phyloP scores from a whole-genome alignment of 2,888 invertebrate species.

The Brassicogethes aeneus region DNA sequence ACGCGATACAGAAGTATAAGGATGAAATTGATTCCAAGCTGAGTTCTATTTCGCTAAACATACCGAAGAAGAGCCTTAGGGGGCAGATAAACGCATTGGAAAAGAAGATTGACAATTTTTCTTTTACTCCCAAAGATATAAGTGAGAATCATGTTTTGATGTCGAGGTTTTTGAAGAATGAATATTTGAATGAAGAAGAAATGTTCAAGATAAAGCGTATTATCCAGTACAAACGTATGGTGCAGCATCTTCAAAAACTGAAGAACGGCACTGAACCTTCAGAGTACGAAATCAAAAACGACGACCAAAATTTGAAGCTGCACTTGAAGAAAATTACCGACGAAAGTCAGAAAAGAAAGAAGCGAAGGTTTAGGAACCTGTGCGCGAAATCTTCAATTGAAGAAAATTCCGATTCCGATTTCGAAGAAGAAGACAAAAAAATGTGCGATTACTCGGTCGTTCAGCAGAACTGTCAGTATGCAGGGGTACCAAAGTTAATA shows the following conservation, averaged over 20 bases:
- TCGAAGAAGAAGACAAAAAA: conserved; percentile 18
- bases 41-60: conserved; percentile 28
- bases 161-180: conserved; percentile 25
- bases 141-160: conserved; percentile 19
- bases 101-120: conserved; percentile 3
- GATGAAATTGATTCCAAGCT: conserved; percentile 30
- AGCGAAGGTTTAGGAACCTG: conserved; percentile 22
- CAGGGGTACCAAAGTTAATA: conserved; percentile 30
- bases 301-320: conserved; percentile 16
- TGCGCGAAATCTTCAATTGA: conserved; percentile 17
- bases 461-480: conserved; percentile 21
- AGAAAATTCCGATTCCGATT: conserved; percentile 14
- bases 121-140: conserved; percentile 1
- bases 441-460: conserved; percentile 27
- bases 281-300: conserved; percentile 18
- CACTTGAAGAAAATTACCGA: conserved; percentile 22
- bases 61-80: conserved; percentile 19
- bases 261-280: conserved; percentile 11
- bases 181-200: conserved; percentile 24
- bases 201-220: conserved; percentile 28
- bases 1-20: conserved; percentile 28
- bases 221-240: conserved; percentile 26
- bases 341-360: conserved; percentile 15
- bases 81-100: conserved; percentile 4
- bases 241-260: conserved; percentile 17